Evolutionary conservation across 2,797 vertebrate species (phyloP), one percentile per base, ranked within the genome.

Genomic region (Zalophus californianus): DNA sequence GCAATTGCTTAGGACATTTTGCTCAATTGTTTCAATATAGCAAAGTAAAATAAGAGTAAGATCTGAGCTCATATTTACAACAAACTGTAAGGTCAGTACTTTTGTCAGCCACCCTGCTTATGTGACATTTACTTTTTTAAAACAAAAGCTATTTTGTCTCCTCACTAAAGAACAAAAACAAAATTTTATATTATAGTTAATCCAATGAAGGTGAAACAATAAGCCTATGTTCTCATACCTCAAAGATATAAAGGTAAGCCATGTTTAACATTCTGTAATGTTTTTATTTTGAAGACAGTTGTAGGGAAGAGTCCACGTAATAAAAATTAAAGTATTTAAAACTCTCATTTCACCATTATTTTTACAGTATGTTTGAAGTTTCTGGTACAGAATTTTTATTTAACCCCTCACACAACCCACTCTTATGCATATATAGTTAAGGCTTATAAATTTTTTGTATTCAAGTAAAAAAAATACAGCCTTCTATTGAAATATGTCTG

Each of bases 271-370:
- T 68, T 96, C 62, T 44, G 5, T 83, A 82, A 64, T 35, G 58
- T 60, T 92, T 98, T 96, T 86, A 92, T 97, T 96, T 89, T 96
- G 94, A 97, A 92, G 35, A 72, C 11, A 5, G 58, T 82, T 82
- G 25, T 70, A 83, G 16, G 35, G 25, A 79, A 90, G 18, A 86
- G 50, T 60, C 41, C 60, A 77, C 75, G 10, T 78, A 50, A 48
- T 60, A 95, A 75, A 89, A 91, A 79, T 82, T 62, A 38, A 83
- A 25, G 79, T 78, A 87, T 73, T 91, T 82, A 50, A 95, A 92
- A 88, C 18, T 44, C 44, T 94, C 56, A 64, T 85, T 85, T 95
- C 48, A 82, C 75, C 86, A 86, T 80, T 86, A 85, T 48, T 38
- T 86, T 85, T 88, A 80, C 9, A 90, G 13, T 73, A 50, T 15